phyloP scores from a whole-genome alignment of 2,888 invertebrate genomes.

The Coenonympha glycerion region DNA sequence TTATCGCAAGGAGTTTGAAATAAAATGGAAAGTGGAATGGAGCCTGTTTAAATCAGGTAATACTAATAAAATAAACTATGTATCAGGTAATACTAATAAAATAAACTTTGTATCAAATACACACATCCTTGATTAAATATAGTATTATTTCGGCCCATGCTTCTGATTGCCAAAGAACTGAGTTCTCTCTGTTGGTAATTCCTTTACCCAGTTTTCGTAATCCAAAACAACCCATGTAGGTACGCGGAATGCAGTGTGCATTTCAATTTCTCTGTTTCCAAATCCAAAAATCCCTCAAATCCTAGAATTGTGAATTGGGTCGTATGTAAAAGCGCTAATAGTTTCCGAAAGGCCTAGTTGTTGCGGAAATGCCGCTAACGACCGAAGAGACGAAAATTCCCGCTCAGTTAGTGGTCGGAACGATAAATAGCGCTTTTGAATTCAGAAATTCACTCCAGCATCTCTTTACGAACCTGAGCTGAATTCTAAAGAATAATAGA shows the following conservation, averaged over 20 bases:
- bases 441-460: background rate
- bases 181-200: no score
- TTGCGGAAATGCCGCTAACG: conserved; percentile 6
- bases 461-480: conserved; percentile 1
- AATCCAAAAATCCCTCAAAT: background rate
- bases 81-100: no score
- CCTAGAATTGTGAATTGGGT: conserved; percentile 10
- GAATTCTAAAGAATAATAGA: background rate
- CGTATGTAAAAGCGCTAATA: conserved; percentile 7
- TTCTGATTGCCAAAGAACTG: no score
- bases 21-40: no score
- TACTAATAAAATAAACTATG: no score
- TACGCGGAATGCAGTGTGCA: background rate
- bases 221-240: background rate
- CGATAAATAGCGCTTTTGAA: conserved; percentile 12
- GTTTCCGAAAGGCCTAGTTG: conserved; percentile 12
- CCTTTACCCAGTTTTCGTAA: background rate
- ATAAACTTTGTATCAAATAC: no score
- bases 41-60: no score
- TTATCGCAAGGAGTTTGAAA: no score
- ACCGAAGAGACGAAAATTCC: conserved; percentile 4
- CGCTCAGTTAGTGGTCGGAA: conserved; percentile 1
- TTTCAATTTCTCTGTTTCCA: conserved; percentile 3
- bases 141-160: no score
- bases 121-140: no score